Conservation (phyloP, 2,888 invertebrate species). For the Cephus pulcher region DNA sequence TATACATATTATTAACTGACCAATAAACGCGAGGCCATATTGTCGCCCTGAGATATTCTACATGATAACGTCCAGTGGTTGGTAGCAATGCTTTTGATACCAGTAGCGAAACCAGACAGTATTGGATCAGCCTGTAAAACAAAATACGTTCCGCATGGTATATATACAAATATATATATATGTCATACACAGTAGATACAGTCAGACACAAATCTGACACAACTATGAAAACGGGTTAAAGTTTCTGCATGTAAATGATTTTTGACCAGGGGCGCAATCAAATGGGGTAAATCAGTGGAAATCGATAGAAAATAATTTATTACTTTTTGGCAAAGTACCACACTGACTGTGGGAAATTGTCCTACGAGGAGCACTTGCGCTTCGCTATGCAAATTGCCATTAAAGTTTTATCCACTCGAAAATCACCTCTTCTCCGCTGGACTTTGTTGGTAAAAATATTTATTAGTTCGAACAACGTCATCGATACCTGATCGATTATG, state of each 20-base stretch:
- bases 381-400: not conserved
- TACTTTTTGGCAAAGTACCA: too few species aligned
- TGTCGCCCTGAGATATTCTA: not conserved
- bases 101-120: not conserved
- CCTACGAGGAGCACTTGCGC: not conserved
- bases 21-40: not conserved
- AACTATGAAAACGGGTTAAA: too few species aligned
- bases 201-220: not conserved
- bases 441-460: not conserved
- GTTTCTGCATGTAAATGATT: too few species aligned
- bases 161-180: not conserved
- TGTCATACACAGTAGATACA: not conserved
- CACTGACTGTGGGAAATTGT: too few species aligned
- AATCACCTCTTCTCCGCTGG: not conserved
- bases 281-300: too few species aligned
- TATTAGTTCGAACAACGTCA: not conserved
- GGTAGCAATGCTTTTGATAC: not conserved
- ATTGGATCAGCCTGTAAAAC: not conserved
- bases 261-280: too few species aligned
- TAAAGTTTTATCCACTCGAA: not conserved
- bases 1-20: not conserved
- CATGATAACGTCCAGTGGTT: not conserved
- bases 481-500: not conserved
- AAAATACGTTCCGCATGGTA: not conserved
- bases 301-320: too few species aligned